These are phyloP conservation scores for Poeciliopsis prolifica DNA, from an alignment of 2,113 vertebrate genomes.

Conservation along the genomic window DNA sequence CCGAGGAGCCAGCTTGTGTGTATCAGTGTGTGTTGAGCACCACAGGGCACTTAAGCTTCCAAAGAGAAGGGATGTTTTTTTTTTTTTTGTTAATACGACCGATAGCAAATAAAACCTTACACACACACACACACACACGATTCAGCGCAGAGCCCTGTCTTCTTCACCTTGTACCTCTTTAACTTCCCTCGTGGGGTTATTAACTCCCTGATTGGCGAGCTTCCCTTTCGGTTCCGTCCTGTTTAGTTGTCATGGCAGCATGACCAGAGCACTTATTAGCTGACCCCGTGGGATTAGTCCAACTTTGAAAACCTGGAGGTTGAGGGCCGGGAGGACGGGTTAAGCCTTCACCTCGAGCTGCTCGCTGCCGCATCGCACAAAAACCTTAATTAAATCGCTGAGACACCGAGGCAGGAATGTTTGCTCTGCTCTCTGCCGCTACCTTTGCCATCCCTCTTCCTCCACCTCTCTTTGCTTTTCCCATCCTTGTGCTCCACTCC, in stretches of 20 bases:
- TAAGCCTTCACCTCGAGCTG: slow-evolving; percentile 69
- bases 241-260: slow-evolving; percentile 75
- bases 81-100: slow-evolving; percentile 15
- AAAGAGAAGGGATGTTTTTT: slow-evolving; percentile 29
- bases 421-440: slow-evolving; percentile 74
- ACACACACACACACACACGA: slow-evolving; percentile 10
- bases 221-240: slow-evolving; percentile 36
- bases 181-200: slow-evolving; percentile 65
- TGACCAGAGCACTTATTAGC: slow-evolving; percentile 74
- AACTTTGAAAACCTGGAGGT: slow-evolving; percentile 35
- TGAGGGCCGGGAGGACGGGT: slow-evolving; percentile 19
- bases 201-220: slow-evolving; percentile 64
- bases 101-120: slow-evolving; percentile 42
- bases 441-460: slow-evolving; percentile 33
- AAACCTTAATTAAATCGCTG: slow-evolving; percentile 91
- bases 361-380: slow-evolving; percentile 71
- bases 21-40: slow-evolving; percentile 34
- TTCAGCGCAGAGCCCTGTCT: slow-evolving; percentile 8
- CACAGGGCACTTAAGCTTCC: slow-evolving; percentile 46
- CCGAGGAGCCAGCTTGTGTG: slow-evolving; percentile 2
- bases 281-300: slow-evolving; percentile 71
- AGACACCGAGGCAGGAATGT: slow-evolving; percentile 89
- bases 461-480: slow-evolving; percentile 75
- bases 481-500: slow-evolving; percentile 48
- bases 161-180: slow-evolving; percentile 61